Conservation (phyloP, 2,888 invertebrate species). For the Ferdinandea cuprea region DNA sequence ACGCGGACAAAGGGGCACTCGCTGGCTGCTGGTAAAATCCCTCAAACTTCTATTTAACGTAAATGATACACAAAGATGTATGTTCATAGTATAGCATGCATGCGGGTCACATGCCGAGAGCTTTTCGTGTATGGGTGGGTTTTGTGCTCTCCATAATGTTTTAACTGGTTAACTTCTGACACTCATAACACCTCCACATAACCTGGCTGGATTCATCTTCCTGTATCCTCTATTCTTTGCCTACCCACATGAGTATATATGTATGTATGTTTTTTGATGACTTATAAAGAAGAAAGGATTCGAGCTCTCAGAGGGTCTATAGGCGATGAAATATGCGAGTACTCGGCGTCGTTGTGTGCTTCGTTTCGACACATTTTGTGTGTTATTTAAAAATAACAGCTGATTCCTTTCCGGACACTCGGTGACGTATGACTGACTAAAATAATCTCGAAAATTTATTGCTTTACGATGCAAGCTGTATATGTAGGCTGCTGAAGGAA, state of each 20-base stretch:
- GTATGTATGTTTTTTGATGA: neutral
- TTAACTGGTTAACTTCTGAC: slow-evolving; percentile 65
- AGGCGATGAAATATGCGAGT: neutral
- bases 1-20: slow-evolving; percentile 23
- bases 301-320: slow-evolving; percentile 19
- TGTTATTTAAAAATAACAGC: slow-evolving; percentile 36
- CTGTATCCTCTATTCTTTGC: slow-evolving; percentile 38
- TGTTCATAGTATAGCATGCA: slow-evolving; percentile 7
- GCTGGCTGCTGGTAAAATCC: neutral
- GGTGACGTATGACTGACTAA: slow-evolving; percentile 59
- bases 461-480: slow-evolving; percentile 47
- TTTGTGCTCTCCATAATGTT: slow-evolving; percentile 36
- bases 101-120: slow-evolving; percentile 42
- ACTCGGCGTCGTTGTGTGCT: no score
- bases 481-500: slow-evolving; percentile 22
- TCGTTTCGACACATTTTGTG: neutral
- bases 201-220: slow-evolving; percentile 38
- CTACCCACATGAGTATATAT: neutral
- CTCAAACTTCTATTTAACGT: slow-evolving; percentile 24
- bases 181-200: slow-evolving; percentile 44
- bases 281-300: slow-evolving; percentile 22
- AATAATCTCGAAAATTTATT: slow-evolving; percentile 51
- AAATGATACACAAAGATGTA: slow-evolving; percentile 5
- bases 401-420: slow-evolving; percentile 52
- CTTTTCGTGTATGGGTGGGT: slow-evolving; percentile 14